Conservation (phyloP, 1,140 invertebrate genomes). For the Akabosia matsudoensis region DNA sequence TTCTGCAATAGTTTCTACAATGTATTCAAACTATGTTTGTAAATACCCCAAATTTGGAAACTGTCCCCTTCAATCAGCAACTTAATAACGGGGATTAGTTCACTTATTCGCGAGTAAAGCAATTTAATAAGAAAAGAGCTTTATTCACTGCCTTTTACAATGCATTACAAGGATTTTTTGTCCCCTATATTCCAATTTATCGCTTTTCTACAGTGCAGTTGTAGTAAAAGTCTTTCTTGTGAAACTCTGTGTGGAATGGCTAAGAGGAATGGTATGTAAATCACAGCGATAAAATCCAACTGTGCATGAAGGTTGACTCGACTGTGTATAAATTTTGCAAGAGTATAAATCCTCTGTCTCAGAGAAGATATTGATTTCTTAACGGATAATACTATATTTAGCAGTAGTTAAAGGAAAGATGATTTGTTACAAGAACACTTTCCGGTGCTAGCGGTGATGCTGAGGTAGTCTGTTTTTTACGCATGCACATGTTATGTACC, state of each 20-base stretch:
- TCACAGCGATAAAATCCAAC: conserved; percentile 15
- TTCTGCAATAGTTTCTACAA: too few relatives aligned
- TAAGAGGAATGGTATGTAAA: neutral
- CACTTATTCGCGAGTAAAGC: too few relatives aligned
- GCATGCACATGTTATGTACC: too few relatives aligned
- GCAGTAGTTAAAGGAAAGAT: neutral
- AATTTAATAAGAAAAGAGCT: too few relatives aligned
- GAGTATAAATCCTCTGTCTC: neutral
- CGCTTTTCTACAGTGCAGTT: neutral
- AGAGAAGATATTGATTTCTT: neutral
- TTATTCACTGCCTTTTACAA: too few relatives aligned
- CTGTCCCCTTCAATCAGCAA: too few relatives aligned
- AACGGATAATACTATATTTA: neutral
- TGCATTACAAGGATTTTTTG: too few relatives aligned
- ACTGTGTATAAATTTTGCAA: neutral
- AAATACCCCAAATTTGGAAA: too few relatives aligned
- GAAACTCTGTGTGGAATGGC: neutral
- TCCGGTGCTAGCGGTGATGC: neutral
- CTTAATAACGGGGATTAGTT: too few relatives aligned
- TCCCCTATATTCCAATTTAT: too few relatives aligned
- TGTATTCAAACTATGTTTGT: too few relatives aligned
- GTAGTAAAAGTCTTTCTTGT: neutral
- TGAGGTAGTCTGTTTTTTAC: too few relatives aligned
- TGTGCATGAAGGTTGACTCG: conserved; percentile 17
- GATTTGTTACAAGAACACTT: neutral